A percentile compares a stretch with the other conserved stretches of the same genome.
Conservation (phyloP, 2,797 vertebrate genomes). For the Danio kyathit region DNA sequence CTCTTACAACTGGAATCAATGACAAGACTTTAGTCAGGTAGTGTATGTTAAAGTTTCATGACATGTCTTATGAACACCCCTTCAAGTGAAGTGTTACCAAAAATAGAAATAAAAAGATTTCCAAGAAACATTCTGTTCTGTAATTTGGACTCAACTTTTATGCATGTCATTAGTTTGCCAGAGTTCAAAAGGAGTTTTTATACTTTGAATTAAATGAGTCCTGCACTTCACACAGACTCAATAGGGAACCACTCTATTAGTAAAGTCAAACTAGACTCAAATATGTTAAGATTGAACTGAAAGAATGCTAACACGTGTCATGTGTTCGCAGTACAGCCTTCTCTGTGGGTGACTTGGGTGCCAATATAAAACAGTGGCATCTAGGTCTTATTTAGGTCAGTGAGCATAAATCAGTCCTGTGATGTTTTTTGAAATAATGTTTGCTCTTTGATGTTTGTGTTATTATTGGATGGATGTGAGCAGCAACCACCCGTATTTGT, state of each 20-base stretch:
- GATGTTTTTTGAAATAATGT: conserved; percentile 1
- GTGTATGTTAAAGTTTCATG: too few species aligned
- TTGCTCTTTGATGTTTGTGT: conserved; percentile 38
- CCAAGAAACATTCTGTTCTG: too few species aligned
- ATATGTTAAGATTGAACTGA: background rate
- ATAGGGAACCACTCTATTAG: background rate
- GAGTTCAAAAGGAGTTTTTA: too few species aligned
- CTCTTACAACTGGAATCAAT: too few species aligned
- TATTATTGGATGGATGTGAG: conserved; percentile 35
- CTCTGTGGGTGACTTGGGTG: background rate
- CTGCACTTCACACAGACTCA: too few species aligned
- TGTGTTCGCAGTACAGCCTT: background rate
- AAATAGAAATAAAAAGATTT: too few species aligned
- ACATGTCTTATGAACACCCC: too few species aligned
- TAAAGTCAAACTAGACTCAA: background rate
- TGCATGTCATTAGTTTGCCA: too few species aligned
- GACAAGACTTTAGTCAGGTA: too few species aligned
- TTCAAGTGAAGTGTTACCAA: too few species aligned
- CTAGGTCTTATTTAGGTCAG: conserved; percentile 24
- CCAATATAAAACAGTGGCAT: background rate
- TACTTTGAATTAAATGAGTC: background rate
- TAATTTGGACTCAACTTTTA: too few species aligned
- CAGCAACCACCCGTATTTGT: background rate
- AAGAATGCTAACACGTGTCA: background rate
- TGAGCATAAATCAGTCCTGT: conserved; percentile 2